Conservation (phyloP, 2,113 vertebrate genomes). For the Centropristis striata region DNA sequence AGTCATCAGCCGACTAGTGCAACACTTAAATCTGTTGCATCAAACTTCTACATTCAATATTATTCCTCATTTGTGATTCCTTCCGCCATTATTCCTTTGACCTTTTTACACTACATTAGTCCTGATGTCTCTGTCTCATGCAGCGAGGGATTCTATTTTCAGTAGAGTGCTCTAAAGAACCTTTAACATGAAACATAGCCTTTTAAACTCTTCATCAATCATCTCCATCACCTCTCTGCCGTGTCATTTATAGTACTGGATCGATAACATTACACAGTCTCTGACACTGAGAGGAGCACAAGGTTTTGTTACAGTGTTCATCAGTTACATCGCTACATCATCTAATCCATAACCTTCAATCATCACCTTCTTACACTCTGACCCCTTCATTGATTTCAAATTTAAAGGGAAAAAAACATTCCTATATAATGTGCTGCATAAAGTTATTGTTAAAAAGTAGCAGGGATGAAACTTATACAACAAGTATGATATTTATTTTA, state of each 20-base stretch:
- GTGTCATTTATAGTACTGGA: slow-evolving; percentile 29
- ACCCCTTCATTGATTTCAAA: background rate
- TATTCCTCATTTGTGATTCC: background rate
- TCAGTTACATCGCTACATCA: slow-evolving; percentile 17
- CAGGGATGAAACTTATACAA: background rate
- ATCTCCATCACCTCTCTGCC: slow-evolving; percentile 19
- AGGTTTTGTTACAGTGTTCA: slow-evolving; percentile 28
- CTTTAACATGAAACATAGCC: slow-evolving; percentile 19
- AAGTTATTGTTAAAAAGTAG: slow-evolving; percentile 6
- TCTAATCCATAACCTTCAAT: slow-evolving; percentile 32
- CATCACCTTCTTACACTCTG: background rate
- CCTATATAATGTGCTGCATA: background rate
- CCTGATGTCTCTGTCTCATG: background rate
- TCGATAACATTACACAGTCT: slow-evolving; percentile 24
- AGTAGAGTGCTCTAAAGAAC: slow-evolving; percentile 27
- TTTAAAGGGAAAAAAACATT: background rate
- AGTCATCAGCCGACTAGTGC: background rate
- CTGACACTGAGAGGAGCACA: slow-evolving; percentile 12
- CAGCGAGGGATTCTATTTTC: slow-evolving; percentile 27
- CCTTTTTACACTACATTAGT: background rate
- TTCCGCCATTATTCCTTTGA: background rate
- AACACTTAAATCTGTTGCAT: background rate
- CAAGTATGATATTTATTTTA: background rate
- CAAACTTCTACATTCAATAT: background rate
- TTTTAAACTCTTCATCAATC: slow-evolving; percentile 34